Percentiles rank a stretch among this genome's conserved stretches.
Conservation (phyloP, 1,140 invertebrate genomes). For the Drosophila sturtevanti region DNA sequence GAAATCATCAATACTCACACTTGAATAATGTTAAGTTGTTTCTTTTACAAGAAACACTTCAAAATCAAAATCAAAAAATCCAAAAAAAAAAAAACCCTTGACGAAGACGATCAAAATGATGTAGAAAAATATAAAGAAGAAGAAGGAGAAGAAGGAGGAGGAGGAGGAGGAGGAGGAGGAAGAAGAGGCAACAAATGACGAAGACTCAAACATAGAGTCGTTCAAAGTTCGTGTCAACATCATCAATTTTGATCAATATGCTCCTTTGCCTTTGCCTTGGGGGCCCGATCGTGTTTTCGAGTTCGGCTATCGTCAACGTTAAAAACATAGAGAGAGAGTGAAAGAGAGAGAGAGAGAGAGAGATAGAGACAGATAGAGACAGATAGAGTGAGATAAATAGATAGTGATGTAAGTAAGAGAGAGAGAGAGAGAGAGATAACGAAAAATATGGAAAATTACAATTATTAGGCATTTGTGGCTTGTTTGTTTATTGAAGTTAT, state of each 20-base stretch:
- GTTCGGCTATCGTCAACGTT: conserved; percentile 47
- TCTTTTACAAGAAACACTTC: conserved; percentile 64
- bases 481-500: conserved; percentile 80
- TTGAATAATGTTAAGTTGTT: conserved; percentile 63
- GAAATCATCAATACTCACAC: conserved; percentile 65
- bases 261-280: conserved; percentile 56
- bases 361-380: background rate
- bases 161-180: too few species aligned
- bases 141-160: conserved; percentile 30
- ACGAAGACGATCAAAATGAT: background rate
- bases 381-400: background rate
- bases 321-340: conserved; percentile 18
- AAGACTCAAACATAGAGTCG: conserved; percentile 48
- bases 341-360: background rate
- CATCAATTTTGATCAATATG: conserved; percentile 81
- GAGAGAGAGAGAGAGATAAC: background rate
- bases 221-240: conserved; percentile 81
- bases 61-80: too few species aligned
- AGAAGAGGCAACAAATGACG: conserved; percentile 30
- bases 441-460: conserved; percentile 79
- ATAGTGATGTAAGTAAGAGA: background rate
- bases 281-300: conserved; percentile 52
- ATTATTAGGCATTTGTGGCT: conserved; percentile 79
- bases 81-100: conserved; percentile 44
- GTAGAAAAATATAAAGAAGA: background rate